These are phyloP conservation scores for Stratiolaelaps scimitus DNA, from an alignment of 1,140 invertebrate genomes.

Conservation along the genomic window DNA sequence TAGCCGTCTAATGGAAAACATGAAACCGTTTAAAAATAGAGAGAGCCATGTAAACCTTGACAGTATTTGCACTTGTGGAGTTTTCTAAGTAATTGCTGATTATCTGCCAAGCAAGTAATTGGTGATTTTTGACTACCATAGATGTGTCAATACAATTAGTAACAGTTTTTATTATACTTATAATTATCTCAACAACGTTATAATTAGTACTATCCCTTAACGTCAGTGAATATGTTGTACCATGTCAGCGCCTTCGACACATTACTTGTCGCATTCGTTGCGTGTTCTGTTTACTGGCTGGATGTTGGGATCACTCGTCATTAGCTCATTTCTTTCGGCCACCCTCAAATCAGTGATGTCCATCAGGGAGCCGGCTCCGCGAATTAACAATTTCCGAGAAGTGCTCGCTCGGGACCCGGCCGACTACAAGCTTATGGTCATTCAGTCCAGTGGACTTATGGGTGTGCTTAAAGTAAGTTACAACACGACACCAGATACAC, in stretches of 20 bases:
- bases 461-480: not conserved
- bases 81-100: no score
- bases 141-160: no score
- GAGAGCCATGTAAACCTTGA: no score
- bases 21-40: no score
- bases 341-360: conserved; percentile 8
- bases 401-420: not conserved
- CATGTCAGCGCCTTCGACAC: not conserved
- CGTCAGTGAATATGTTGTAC: no score
- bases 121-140: no score
- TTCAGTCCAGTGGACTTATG: not conserved
- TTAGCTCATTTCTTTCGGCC: not conserved
- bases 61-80: no score
- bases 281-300: not conserved
- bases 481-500: not conserved
- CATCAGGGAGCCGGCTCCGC: not conserved
- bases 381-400: not conserved
- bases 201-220: no score
- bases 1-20: no score
- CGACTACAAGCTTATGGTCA: not conserved
- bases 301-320: not conserved
- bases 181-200: no score
- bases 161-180: no score
- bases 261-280: not conserved
- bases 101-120: no score